phyloP scores from a whole-genome alignment of 2,797 vertebrate genomes.

The Clarias fuscus region DNA sequence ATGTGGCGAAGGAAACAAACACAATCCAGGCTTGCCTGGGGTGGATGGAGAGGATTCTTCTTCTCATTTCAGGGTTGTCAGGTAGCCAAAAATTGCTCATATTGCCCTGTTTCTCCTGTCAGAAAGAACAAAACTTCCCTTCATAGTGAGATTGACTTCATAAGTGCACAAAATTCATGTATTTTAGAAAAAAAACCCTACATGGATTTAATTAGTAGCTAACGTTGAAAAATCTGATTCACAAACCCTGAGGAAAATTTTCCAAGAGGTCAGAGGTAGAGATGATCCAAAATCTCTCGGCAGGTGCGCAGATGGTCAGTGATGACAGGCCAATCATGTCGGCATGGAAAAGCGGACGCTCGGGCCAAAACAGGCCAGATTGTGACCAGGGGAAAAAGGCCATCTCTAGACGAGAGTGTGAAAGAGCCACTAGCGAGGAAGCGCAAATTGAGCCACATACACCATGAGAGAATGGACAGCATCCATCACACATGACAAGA shows the following conservation, averaged over 20 bases:
- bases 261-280: slow-evolving; percentile 19
- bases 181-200: too few species aligned
- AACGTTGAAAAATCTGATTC: background rate
- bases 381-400: slow-evolving; percentile 22
- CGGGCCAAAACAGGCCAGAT: slow-evolving; percentile 41
- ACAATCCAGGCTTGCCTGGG: slow-evolving; percentile 36
- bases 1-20: slow-evolving; percentile 43
- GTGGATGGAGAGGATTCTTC: background rate
- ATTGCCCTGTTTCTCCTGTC: background rate
- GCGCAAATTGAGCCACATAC: slow-evolving; percentile 30
- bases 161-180: too few species aligned
- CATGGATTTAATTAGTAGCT: slow-evolving; percentile 8
- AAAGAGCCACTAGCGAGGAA: slow-evolving; percentile 36
- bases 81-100: slow-evolving; percentile 36
- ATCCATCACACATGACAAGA: slow-evolving; percentile 34
- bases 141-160: background rate
- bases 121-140: background rate
- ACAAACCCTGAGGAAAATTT: slow-evolving; percentile 2
- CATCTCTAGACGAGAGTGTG: slow-evolving; percentile 41
- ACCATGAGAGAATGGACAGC: slow-evolving; percentile 16
- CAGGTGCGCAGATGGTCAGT: slow-evolving; percentile 41
- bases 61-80: slow-evolving; percentile 23
- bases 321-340: slow-evolving; percentile 30
- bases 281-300: slow-evolving; percentile 19
- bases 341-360: slow-evolving; percentile 19